Base-by-base conservation (phyloP, 2,888 invertebrate genomes). In the Gnatocerus cornutus region DNA sequence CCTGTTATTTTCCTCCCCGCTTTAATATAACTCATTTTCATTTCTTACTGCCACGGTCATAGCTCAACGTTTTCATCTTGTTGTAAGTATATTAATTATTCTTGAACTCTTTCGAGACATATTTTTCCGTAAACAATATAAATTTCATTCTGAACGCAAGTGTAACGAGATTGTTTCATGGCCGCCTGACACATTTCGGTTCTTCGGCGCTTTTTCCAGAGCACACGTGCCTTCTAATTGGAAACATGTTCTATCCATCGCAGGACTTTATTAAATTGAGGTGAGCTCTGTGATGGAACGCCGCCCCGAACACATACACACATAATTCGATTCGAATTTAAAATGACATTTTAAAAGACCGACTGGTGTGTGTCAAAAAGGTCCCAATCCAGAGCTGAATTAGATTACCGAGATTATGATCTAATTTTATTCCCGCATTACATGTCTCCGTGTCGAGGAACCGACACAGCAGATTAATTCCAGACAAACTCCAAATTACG, bases 201-300 rank as follows among this genome's bases (percentile, higher is more conserved):
- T 39, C 10, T 53, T 29, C 9, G 9, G 13, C 55, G 48, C 52
- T 33, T 63, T 50, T 16, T 50, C 29, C 29, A 21, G 21, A 21
- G 21, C 4, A 21, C 39, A 21, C 6, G 65, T 62, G 48, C 62
- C 43, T 56, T 12, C 46, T 73, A 73, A 72, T 71, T 71, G 61
- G 63, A 69, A 53, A 69, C 58, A 71, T 67, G 64, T 66, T 62
- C 58, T 48, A 62, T 53, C 16, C 68, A 63, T 69, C 63, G 71
- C 46, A 50, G 61, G 37, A 66, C 71, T 68, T 69, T 73, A 73
- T 69, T 73, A 71, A 68, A 71, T 71, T 70, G 62, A 62, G 71
- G 65, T 56, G 45, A 62, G 69, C 69, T 21, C 63, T 68, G 68
- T 67, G 69, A 68, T 46, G 67, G 46, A 68, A 67, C 67, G 41